Evolutionary conservation across 2,113 vertebrate genomes (phyloP).

Genomic region (Melanocharis versteri): DNA sequence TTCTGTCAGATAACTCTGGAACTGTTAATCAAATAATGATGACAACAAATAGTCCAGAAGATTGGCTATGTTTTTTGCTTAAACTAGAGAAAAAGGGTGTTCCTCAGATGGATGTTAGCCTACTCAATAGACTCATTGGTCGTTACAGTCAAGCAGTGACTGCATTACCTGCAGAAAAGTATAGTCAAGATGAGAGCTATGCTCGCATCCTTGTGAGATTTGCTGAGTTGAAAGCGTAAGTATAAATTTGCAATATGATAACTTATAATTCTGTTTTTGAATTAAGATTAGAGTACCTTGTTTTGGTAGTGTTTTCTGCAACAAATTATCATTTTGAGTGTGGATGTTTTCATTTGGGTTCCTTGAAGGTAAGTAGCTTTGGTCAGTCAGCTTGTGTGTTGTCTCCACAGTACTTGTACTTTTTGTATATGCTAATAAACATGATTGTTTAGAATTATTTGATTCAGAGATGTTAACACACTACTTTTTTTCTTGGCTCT

Average conservation of each 20-base stretch:
- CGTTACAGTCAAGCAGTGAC: constrained; percentile 86
- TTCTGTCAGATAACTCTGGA: constrained; percentile 81
- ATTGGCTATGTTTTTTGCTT: constrained; percentile 82
- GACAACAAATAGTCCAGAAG: constrained; percentile 83
- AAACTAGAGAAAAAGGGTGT: constrained; percentile 84
- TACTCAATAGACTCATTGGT: constrained; percentile 85
- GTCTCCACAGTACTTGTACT: neutral
- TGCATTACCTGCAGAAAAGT: constrained; percentile 82
- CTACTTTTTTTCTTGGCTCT: neutral
- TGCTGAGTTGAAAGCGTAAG: constrained; percentile 93
- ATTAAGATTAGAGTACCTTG: neutral
- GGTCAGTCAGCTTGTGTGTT: neutral
- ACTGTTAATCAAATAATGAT: constrained; percentile 83
- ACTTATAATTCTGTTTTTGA: neutral
- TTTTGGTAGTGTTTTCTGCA: neutral
- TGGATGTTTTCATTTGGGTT: neutral
- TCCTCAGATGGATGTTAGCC: constrained; percentile 75
- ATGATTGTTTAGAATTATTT: neutral
- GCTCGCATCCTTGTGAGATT: constrained; percentile 90
- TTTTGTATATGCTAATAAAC: neutral
- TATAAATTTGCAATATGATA: neutral
- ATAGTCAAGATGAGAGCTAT: constrained; percentile 86
- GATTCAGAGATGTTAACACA: neutral
- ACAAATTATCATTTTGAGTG: neutral
- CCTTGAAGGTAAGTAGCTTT: neutral